These are phyloP conservation scores for Campylomormyrus tamandua DNA, from an alignment of 2,113 vertebrate genomes.

Conservation along the genomic window DNA sequence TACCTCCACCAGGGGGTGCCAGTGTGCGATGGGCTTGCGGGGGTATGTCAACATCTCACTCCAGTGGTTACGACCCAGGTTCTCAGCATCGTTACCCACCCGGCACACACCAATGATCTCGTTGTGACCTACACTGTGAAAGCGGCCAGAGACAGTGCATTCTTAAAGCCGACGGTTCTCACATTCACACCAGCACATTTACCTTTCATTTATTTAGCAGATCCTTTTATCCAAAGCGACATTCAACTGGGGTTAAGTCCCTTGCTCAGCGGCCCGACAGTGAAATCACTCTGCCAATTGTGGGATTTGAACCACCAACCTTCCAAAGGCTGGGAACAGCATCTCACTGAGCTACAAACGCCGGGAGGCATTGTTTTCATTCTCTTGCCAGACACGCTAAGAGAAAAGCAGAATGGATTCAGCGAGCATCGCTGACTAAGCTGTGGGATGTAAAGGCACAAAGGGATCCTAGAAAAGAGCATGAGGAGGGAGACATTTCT, in stretches of 20 bases:
- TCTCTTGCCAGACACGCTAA: not conserved
- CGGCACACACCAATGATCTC: slow-evolving; percentile 96
- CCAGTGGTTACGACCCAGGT: slow-evolving; percentile 91
- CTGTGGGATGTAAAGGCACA: not conserved
- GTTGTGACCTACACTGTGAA: slow-evolving; percentile 98
- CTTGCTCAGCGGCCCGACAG: not conserved
- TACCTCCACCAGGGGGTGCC: slow-evolving; percentile 95
- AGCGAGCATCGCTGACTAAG: not conserved
- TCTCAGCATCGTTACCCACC: slow-evolving; percentile 88
- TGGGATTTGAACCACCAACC: not conserved
- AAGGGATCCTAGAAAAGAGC: not conserved
- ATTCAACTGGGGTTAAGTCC: not conserved
- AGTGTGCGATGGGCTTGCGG: slow-evolving; percentile 93
- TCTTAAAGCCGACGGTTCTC: slow-evolving; percentile 55
- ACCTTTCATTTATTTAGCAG: not conserved
- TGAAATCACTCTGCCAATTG: not conserved
- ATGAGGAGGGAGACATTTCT: not conserved
- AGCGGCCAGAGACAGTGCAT: slow-evolving; percentile 64
- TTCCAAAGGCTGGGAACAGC: not conserved
- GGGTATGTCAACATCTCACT: slow-evolving; percentile 95
- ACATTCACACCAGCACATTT: not conserved
- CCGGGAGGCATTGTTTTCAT: not conserved
- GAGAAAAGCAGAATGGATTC: not conserved
- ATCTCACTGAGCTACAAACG: not conserved
- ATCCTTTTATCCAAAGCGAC: not conserved